Evolutionary conservation across 2,797 vertebrate species (phyloP), one percentile per base, ranked within the genome.

Genomic region (Cirrhinus mrigala): DNA sequence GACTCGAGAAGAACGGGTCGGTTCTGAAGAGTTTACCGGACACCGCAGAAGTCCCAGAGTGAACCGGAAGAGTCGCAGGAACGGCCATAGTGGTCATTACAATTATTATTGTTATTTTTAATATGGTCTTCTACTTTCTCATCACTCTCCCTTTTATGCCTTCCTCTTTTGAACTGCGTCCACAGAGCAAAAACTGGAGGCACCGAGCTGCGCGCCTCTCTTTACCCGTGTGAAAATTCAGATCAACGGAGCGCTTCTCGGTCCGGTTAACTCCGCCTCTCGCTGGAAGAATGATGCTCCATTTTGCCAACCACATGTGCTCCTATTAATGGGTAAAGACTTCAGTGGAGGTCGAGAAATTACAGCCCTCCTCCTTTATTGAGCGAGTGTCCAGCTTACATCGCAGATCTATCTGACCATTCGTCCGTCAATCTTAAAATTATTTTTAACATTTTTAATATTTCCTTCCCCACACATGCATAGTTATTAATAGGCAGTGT

Each of bases 81-180:
- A 97, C 96, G 88, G 97, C 96, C 97, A 97, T 97, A 91, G 90
- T 92, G 83, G 94, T 94, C 95, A 96, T 92, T 84, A 90, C 90
- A 85, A 48, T 79, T 58, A 11, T 37, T 68, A 1, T 33, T 15
- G 3, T 66, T 46, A 37, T 83, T 16, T 27, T 54, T 3, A 7
- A 16, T 40, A 33, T 54, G 7, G 15, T 9, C 11, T 46, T 85
- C 62, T 69, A 46, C 52, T 40, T 68, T 69, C 58, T 76, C 33
- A 62, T 50, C 60, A 18, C 48, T 82, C 27, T 24, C 24, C 27
- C 50, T 68, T 10, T 15, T 48, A 52, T 54, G 79, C n/a, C 48
- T 54, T 58, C 77, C 78, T 62, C 33, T 24, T 73, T 40, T 62
- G 52, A 40, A 44, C 56, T 79, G 52, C 52, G 86, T 68, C 48